Percentiles rank a stretch among this genome's conserved stretches.
Conservation (phyloP, 2,797 vertebrate species). For the Coracias cyanogaster region DNA sequence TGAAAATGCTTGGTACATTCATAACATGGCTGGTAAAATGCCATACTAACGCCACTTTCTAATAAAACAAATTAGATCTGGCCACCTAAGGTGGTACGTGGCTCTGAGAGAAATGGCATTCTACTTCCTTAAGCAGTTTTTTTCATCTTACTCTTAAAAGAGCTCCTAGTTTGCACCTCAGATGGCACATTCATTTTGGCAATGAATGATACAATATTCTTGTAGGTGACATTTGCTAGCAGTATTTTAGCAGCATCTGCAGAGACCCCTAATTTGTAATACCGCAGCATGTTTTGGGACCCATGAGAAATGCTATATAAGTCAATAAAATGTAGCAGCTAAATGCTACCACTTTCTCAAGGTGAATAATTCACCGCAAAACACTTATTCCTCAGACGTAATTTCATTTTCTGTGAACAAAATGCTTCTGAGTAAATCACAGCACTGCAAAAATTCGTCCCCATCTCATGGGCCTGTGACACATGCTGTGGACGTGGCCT, state of each 20-base stretch:
- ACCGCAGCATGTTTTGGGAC: not conserved
- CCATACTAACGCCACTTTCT: not conserved
- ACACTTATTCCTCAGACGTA: slow-evolving; percentile 31
- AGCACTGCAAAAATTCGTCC: not conserved
- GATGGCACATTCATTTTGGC: not conserved
- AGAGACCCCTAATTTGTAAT: slow-evolving; percentile 39
- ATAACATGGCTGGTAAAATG: not conserved
- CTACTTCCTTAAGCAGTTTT: not conserved
- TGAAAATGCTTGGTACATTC: not conserved
- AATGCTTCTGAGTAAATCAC: slow-evolving; percentile 47
- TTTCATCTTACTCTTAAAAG: not conserved
- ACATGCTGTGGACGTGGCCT: not conserved
- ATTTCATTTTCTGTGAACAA: slow-evolving; percentile 50
- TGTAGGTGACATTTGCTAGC: slow-evolving; percentile 25
- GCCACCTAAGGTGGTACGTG: not conserved
- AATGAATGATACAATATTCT: not conserved
- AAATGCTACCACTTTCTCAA: slow-evolving; percentile 30
- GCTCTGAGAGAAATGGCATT: not conserved
- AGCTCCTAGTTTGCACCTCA: slow-evolving; percentile 24
- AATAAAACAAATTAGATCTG: not conserved
- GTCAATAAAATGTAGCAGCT: slow-evolving; percentile 54
- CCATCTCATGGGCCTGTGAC: not conserved
- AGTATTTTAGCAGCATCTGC: slow-evolving; percentile 27
- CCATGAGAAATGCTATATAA: not conserved
- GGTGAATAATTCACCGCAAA: slow-evolving; percentile 42